A percentile compares a stretch with the other conserved stretches of the same genome.
phyloP scores from a whole-genome alignment of 2,888 invertebrate species.

The Lapara coniferarum region DNA sequence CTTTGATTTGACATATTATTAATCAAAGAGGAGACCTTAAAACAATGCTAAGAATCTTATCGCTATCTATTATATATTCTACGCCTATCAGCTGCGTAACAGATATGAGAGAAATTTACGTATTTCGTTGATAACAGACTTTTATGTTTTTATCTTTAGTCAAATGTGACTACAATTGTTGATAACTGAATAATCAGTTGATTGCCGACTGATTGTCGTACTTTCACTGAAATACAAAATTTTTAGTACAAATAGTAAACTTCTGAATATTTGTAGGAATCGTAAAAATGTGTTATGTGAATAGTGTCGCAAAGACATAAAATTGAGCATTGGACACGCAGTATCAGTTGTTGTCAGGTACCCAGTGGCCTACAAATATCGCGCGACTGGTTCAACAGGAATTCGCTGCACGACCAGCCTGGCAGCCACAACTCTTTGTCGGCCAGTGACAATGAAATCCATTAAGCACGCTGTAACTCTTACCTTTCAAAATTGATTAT shows the following conservation, averaged over 20 bases:
- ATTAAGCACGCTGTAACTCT: conserved; percentile 45
- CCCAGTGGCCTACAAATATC: conserved; percentile 24
- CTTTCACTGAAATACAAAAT: conserved; percentile 10
- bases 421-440: conserved; percentile 53
- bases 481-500: conserved; percentile 31
- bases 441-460: conserved; percentile 59
- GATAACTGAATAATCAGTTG: conserved; percentile 18
- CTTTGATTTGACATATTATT: too few relatives aligned
- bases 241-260: background rate
- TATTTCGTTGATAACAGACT: conserved; percentile 17
- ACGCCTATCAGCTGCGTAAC: conserved; percentile 19
- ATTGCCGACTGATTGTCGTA: conserved; percentile 2
- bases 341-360: conserved; percentile 25
- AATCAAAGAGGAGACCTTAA: background rate
- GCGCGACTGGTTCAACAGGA: conserved; percentile 9
- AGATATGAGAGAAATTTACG: conserved; percentile 15
- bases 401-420: conserved; percentile 25
- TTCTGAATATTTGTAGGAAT: background rate
- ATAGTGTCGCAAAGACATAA: background rate
- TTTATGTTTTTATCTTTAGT: conserved; percentile 5
- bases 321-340: background rate
- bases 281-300: too few relatives aligned
- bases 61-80: conserved; percentile 15
- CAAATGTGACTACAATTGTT: conserved; percentile 15
- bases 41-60: conserved; percentile 9